These are phyloP conservation scores for Netelia fuscicornis DNA, from an alignment of 2,888 invertebrate genomes.

Conservation along the genomic window DNA sequence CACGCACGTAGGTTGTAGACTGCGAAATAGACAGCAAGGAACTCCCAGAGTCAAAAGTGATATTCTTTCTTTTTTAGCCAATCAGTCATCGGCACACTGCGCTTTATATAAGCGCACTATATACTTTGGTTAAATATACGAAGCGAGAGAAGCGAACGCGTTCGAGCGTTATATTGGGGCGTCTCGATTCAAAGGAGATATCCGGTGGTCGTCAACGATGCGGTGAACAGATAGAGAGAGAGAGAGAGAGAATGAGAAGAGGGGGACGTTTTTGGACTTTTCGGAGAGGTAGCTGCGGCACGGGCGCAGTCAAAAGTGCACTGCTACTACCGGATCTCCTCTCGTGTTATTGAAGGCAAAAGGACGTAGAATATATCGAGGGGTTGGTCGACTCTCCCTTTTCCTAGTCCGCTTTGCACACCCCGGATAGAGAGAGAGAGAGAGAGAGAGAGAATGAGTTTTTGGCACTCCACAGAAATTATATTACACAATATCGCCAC, in stretches of 20 bases:
- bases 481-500: constrained; percentile 36
- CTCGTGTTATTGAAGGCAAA: constrained; percentile 51
- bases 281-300: constrained; percentile 58
- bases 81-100: constrained; percentile 60
- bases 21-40: constrained; percentile 41
- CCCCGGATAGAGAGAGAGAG: constrained; percentile 15
- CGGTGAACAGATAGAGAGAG: constrained; percentile 21
- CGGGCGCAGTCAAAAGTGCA: constrained; percentile 66
- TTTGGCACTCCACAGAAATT: constrained; percentile 61
- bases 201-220: constrained; percentile 44
- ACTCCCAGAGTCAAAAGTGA: constrained; percentile 42
- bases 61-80: constrained; percentile 51
- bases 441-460: constrained; percentile 13
- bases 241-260: constrained; percentile 28
- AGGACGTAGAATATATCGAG: constrained; percentile 30
- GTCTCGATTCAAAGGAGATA: constrained; percentile 72
- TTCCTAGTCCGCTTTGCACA: constrained; percentile 9
- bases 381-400: constrained; percentile 18
- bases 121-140: constrained; percentile 30
- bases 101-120: not conserved
- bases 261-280: constrained; percentile 17
- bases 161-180: constrained; percentile 79
- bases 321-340: constrained; percentile 10
- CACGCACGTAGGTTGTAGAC: constrained; percentile 12
- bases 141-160: constrained; percentile 72